phyloP scores from a whole-genome alignment of 2,888 invertebrate species.

The Cheilosia variabilis region DNA sequence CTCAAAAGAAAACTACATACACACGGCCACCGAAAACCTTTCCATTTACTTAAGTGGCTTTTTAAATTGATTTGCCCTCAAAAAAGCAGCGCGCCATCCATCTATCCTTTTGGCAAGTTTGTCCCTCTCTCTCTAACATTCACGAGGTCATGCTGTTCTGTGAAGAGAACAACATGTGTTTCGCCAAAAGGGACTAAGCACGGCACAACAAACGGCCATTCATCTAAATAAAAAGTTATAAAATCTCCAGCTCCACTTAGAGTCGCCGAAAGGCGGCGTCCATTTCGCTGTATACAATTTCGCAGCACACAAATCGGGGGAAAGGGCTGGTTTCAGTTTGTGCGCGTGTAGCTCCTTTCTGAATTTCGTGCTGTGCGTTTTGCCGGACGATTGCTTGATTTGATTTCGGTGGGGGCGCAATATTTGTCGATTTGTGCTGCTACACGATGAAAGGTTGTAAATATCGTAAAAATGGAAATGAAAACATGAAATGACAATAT shows the following conservation, averaged over 20 bases:
- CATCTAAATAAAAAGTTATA: slow-evolving; percentile 73
- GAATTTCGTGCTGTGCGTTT: not conserved
- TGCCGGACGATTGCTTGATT: slow-evolving; percentile 24
- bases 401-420: slow-evolving; percentile 15
- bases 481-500: slow-evolving; percentile 70
- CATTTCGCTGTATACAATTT: slow-evolving; percentile 57
- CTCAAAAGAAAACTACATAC: slow-evolving; percentile 4
- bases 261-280: slow-evolving; percentile 69
- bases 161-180: slow-evolving; percentile 61
- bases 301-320: slow-evolving; percentile 54
- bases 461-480: slow-evolving; percentile 72
- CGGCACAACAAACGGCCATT: slow-evolving; percentile 49
- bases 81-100: slow-evolving; percentile 2
- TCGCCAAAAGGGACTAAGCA: slow-evolving; percentile 1
- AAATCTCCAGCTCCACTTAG: slow-evolving; percentile 63
- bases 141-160: slow-evolving; percentile 8
- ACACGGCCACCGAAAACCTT: slow-evolving; percentile 37
- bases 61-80: slow-evolving; percentile 62
- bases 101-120: slow-evolving; percentile 35
- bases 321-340: slow-evolving; percentile 22
- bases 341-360: not conserved
- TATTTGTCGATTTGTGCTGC: slow-evolving; percentile 45
- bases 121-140: not conserved
- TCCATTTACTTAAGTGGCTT: slow-evolving; percentile 70
- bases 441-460: slow-evolving; percentile 55